Conservation (phyloP, 2,888 invertebrate species). For the Drosophila borborema region DNA sequence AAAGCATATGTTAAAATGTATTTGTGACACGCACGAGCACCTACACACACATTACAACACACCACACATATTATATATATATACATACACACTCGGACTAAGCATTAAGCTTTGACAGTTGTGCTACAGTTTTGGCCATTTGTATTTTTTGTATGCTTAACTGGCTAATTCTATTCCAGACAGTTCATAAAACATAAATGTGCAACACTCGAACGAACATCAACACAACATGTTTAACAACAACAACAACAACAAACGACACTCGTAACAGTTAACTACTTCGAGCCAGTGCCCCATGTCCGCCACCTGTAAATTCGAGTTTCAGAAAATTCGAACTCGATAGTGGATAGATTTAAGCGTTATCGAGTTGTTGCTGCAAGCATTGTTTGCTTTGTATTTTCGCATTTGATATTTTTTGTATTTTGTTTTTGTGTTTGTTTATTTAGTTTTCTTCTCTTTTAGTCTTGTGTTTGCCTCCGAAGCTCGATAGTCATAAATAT, state of each 20-base stretch:
- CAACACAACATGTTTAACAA: no score
- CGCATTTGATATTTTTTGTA: not conserved
- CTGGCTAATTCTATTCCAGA: slow-evolving; percentile 37
- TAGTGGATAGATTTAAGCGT: slow-evolving; percentile 1
- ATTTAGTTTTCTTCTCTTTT: slow-evolving; percentile 16
- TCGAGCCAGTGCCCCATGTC: not conserved
- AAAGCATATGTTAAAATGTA: slow-evolving; percentile 10
- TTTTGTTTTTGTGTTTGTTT: slow-evolving; percentile 12
- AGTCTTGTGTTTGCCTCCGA: slow-evolving; percentile 54
- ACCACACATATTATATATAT: no score
- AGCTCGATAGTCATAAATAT: slow-evolving; percentile 67
- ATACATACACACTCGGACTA: not conserved
- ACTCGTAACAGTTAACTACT: slow-evolving; percentile 38
- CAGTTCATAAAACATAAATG: slow-evolving; percentile 69
- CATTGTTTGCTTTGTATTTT: slow-evolving; percentile 22
- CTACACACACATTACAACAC: not conserved
- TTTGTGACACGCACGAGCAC: slow-evolving; percentile 6
- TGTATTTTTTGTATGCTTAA: slow-evolving; percentile 23
- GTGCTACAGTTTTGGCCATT: slow-evolving; percentile 12
- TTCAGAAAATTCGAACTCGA: slow-evolving; percentile 30
- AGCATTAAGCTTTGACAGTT: slow-evolving; percentile 26
- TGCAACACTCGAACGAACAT: slow-evolving; percentile 43
- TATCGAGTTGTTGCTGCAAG: slow-evolving; percentile 38
- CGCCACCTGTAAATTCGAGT: not conserved
- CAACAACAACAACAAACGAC: slow-evolving; percentile 34